phyloP scores from a whole-genome alignment of 2,797 vertebrate genomes.

The Arrhamphus sclerolepis region DNA sequence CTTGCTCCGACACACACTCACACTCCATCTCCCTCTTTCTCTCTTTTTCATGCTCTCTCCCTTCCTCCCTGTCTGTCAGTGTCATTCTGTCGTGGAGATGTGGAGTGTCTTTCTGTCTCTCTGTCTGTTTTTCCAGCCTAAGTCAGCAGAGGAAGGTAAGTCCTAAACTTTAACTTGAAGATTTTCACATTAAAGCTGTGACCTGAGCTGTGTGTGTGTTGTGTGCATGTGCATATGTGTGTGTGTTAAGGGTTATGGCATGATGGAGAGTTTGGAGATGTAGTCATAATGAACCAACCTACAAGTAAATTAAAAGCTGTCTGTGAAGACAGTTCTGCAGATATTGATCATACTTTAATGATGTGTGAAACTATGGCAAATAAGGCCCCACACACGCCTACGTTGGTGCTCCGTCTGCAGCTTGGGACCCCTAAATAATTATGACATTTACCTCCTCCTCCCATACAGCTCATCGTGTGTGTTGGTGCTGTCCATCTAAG shows the following conservation, averaged over 20 bases:
- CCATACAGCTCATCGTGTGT: slow-evolving; percentile 5
- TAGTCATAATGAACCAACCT: slow-evolving; percentile 26
- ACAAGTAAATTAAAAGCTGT: slow-evolving; percentile 33
- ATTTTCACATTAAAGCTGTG: slow-evolving; percentile 6
- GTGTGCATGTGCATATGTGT: background rate
- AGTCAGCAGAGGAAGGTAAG: slow-evolving; percentile 86
- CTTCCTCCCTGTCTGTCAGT: slow-evolving; percentile 75
- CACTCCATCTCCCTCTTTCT: slow-evolving; percentile 62
- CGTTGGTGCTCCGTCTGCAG: slow-evolving; percentile 19
- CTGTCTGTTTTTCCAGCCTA: slow-evolving; percentile 80
- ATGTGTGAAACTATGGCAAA: slow-evolving; percentile 33
- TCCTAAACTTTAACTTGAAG: slow-evolving; percentile 41
- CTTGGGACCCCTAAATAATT: slow-evolving; percentile 26
- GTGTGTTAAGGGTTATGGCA: background rate
- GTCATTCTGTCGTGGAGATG: slow-evolving; percentile 83
- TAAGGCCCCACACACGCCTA: slow-evolving; percentile 6
- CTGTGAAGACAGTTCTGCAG: slow-evolving; percentile 18
- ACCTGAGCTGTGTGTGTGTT: background rate
- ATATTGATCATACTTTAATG: slow-evolving; percentile 33
- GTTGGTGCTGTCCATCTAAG: background rate
- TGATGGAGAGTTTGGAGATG: slow-evolving; percentile 35
- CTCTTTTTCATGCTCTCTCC: slow-evolving; percentile 62
- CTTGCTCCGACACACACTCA: slow-evolving; percentile 54
- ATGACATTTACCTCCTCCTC: slow-evolving; percentile 11
- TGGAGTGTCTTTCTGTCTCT: slow-evolving; percentile 83